A percentile compares a stretch with the other conserved stretches of the same genome.
Evolutionary conservation across 2,888 invertebrate genomes (phyloP).

Genomic region (Iphiclides podalirius): DNA sequence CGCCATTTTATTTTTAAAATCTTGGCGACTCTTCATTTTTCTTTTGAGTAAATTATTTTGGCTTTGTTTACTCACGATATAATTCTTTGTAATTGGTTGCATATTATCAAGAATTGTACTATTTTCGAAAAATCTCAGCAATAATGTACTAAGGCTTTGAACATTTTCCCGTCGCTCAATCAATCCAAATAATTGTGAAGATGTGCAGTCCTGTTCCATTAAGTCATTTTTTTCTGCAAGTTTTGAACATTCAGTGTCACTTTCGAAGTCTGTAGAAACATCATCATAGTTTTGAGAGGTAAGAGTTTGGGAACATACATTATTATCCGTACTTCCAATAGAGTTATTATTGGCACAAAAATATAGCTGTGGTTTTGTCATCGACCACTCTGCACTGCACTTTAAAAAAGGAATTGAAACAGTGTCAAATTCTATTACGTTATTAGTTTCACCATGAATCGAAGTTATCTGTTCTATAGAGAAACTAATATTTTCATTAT

Average conservation of each 20-base stretch:
- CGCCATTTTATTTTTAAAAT: neutral
- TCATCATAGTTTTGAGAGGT: constrained; percentile 17
- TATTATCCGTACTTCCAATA: neutral
- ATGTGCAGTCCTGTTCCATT: neutral
- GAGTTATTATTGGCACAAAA: neutral
- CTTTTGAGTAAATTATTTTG: neutral
- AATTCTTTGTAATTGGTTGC: neutral
- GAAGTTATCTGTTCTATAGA: constrained; percentile 19
- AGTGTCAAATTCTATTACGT: neutral
- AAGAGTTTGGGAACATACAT: neutral
- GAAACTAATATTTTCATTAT: constrained; percentile 21
- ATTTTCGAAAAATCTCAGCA: constrained; percentile 8
- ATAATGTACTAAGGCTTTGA: constrained; percentile 4
- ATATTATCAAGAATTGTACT: neutral
- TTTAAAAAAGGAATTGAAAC: neutral
- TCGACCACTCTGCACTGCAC: constrained; percentile 26
- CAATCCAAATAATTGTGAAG: too few relatives aligned
- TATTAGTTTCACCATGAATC: constrained; percentile 17
- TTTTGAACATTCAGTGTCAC: constrained; percentile 25
- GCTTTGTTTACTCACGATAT: too few relatives aligned
- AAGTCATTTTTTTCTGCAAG: constrained; percentile 2
- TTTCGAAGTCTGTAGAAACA: constrained; percentile 29
- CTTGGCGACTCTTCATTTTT: neutral
- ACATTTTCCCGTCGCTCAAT: neutral
- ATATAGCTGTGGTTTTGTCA: constrained; percentile 20